A percentile compares a stretch with the other conserved stretches of the same genome.
phyloP scores from a whole-genome alignment of 2,113 vertebrate species.

The Pygoscelis adeliae region DNA sequence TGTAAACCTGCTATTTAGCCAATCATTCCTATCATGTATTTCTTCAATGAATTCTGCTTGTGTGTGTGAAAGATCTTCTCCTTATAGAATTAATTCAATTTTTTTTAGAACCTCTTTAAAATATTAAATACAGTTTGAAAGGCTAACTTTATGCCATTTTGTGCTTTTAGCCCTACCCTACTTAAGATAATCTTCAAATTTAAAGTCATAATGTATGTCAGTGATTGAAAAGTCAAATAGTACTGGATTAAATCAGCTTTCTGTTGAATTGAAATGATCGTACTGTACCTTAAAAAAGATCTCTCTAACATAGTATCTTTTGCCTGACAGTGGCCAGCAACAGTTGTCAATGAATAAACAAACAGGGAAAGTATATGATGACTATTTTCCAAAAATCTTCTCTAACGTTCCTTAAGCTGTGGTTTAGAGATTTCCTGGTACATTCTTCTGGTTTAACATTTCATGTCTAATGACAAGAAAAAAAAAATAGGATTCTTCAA shows the following conservation, averaged over 20 bases:
- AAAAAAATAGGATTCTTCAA: not conserved
- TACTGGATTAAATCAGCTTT: not conserved
- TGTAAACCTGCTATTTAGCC: not conserved
- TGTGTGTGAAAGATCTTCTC: not conserved
- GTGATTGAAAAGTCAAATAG: not conserved
- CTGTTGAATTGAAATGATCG: not conserved
- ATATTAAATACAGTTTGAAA: not conserved
- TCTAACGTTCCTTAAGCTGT: not conserved
- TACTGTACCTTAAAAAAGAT: not conserved
- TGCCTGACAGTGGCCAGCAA: not conserved
- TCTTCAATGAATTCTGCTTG: not conserved
- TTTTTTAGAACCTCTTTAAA: not conserved
- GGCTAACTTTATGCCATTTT: not conserved
- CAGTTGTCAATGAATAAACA: not conserved
- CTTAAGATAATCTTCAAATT: not conserved
- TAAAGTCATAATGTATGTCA: not conserved
- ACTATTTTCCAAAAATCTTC: not conserved
- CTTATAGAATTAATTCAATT: not conserved
- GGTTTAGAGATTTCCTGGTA: not conserved
- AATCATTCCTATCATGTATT: not conserved
- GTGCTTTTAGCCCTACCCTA: not conserved
- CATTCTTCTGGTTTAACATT: not conserved
- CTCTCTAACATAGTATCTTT: not conserved
- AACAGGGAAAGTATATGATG: not conserved
- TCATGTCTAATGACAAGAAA: not conserved